These are phyloP conservation scores for Mus spicilegus DNA, from an alignment of 2,113 vertebrate species.

Conservation along the genomic window DNA sequence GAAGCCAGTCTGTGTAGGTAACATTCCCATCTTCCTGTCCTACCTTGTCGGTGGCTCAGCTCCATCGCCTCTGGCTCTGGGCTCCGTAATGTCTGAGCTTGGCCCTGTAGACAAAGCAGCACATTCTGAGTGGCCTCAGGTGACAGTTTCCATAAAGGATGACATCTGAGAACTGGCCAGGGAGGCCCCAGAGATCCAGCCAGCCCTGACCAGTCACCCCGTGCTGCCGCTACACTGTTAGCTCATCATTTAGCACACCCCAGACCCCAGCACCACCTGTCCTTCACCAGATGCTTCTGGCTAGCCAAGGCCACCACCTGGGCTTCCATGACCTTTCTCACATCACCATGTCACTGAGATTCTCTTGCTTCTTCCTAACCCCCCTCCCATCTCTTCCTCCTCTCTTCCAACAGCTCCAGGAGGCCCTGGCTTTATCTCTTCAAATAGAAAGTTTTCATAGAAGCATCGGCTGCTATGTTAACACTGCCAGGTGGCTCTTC, in stretches of 20 bases:
- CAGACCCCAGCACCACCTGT: neutral
- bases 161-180: neutral
- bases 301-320: neutral
- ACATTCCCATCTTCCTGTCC: accelerated
- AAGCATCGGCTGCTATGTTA: neutral
- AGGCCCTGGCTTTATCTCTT: neutral
- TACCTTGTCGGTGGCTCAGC: conserved; percentile 63
- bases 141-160: neutral
- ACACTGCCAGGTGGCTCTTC: too few relatives aligned
- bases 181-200: neutral
- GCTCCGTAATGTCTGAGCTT: neutral
- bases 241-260: neutral
- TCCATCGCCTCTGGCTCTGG: conserved; percentile 56
- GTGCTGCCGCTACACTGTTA: neutral
- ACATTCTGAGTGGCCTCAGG: neutral
- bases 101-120: conserved; percentile 54
- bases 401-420: neutral
- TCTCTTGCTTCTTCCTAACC: neutral
- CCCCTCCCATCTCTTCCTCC: neutral
- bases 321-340: neutral
- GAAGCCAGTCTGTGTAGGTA: neutral
- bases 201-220: neutral
- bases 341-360: neutral
- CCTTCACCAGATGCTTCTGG: neutral
- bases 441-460: neutral